Conservation (phyloP, 2,888 invertebrate species). For the Erebia palarica region DNA sequence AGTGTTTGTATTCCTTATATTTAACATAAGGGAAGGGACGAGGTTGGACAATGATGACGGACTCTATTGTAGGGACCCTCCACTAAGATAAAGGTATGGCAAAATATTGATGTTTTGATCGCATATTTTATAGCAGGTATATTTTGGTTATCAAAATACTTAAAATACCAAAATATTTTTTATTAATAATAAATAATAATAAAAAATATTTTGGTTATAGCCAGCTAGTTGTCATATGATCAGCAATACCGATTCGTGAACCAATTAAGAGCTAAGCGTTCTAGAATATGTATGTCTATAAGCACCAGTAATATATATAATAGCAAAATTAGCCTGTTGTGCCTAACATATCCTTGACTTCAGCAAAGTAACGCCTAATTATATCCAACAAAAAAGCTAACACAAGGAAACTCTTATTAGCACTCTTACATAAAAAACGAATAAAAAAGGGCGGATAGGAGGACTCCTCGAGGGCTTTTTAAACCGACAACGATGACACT, state of each 20-base stretch:
- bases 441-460: slow-evolving; percentile 34
- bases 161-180: no score
- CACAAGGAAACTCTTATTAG: slow-evolving; percentile 20
- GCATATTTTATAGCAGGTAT: neutral
- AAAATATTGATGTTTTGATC: neutral
- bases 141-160: no score
- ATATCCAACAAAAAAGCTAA: neutral
- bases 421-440: slow-evolving; percentile 34
- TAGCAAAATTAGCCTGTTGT: neutral
- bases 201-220: no score
- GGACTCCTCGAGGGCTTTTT: slow-evolving; percentile 33
- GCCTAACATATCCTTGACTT: neutral
- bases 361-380: neutral
- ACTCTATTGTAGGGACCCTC: neutral
- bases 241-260: no score
- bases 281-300: no score
- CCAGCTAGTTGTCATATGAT: no score
- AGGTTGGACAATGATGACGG: slow-evolving; percentile 1
- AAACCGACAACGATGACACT: slow-evolving; percentile 37
- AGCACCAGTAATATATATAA: no score
- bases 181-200: no score
- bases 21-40: slow-evolving; percentile 9
- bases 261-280: no score
- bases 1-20: slow-evolving; percentile 10
- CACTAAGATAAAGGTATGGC: slow-evolving; percentile 7